Conservation (phyloP, 2,888 invertebrate species). For the Melinaea marsaeus region DNA sequence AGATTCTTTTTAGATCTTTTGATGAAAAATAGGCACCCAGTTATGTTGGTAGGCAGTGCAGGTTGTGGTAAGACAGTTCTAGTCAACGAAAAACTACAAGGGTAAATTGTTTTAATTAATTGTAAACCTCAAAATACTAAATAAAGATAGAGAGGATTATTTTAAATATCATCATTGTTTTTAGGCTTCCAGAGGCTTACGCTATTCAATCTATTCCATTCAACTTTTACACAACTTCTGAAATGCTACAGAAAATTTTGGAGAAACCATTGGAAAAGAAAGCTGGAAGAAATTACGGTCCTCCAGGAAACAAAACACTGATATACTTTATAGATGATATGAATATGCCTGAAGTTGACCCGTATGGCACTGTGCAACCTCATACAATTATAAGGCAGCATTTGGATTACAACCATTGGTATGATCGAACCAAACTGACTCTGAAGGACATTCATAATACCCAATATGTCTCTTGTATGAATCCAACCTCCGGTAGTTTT, state of each 20-base stretch:
- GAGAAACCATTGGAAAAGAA: conserved; percentile 98
- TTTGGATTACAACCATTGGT: conserved; percentile 97
- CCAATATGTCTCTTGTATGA: conserved; percentile 98
- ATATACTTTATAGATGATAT: conserved; percentile 98
- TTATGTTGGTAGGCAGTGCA: conserved; percentile 96
- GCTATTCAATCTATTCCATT: conserved; percentile 95
- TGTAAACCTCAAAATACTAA: background rate
- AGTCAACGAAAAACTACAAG: conserved; percentile 83
- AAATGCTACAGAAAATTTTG: conserved; percentile 94
- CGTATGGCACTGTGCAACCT: conserved; percentile 96
- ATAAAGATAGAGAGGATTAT: too few relatives aligned
- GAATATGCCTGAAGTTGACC: conserved; percentile 96
- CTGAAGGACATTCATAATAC: conserved; percentile 97
- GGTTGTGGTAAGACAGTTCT: conserved; percentile 96
- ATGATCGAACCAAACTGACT: conserved; percentile 87
- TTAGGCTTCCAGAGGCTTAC: conserved; percentile 88
- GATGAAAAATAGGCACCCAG: conserved; percentile 92
- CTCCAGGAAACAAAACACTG: conserved; percentile 94
- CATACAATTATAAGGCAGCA: conserved; percentile 97
- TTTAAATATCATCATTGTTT: conserved; percentile 29
- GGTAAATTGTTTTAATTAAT: conserved; percentile 46
- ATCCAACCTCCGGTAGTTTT: conserved; percentile 98
- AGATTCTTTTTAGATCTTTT: conserved; percentile 93
- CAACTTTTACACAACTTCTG: conserved; percentile 96
- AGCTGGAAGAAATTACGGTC: conserved; percentile 96